These are phyloP conservation scores for Fundulus diaphanus DNA, from an alignment of 2,797 vertebrate genomes.

Conservation along the genomic window DNA sequence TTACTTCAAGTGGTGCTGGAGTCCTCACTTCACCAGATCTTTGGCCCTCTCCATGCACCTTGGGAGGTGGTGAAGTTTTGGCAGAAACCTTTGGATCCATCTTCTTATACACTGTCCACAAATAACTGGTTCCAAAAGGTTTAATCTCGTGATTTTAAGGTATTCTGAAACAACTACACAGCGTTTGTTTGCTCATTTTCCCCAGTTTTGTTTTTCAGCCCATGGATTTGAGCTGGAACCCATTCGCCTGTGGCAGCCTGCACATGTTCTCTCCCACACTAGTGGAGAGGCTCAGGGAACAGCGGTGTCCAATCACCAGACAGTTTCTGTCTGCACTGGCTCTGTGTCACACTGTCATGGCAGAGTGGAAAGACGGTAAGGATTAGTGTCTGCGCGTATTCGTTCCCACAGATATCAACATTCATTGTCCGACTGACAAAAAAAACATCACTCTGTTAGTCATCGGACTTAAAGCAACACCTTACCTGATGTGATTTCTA, in stretches of 20 bases:
- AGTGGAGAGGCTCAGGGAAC: slow-evolving; percentile 64
- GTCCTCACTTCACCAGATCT: too few species aligned
- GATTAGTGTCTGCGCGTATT: neutral
- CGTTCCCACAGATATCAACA: neutral
- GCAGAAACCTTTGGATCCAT: too few species aligned
- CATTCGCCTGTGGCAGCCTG: slow-evolving; percentile 67
- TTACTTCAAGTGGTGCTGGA: too few species aligned
- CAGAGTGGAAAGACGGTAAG: slow-evolving; percentile 85
- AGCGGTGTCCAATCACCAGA: slow-evolving; percentile 61
- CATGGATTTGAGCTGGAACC: slow-evolving; percentile 79
- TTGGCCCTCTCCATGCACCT: too few species aligned
- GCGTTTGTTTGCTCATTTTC: neutral
- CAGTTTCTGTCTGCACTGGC: slow-evolving; percentile 90
- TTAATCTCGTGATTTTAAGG: neutral
- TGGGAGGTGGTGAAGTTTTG: too few species aligned
- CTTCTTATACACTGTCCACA: neutral
- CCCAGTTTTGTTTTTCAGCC: slow-evolving; percentile 63
- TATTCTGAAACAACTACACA: neutral
- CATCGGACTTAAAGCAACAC: neutral
- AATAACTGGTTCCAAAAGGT: neutral
- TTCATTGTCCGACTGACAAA: neutral
- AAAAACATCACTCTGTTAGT: neutral
- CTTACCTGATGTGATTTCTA: neutral
- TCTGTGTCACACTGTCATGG: slow-evolving; percentile 94
- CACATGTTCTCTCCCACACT: slow-evolving; percentile 76